Conservation (phyloP, 2,113 vertebrate genomes). For the Otolemur garnettii region DNA sequence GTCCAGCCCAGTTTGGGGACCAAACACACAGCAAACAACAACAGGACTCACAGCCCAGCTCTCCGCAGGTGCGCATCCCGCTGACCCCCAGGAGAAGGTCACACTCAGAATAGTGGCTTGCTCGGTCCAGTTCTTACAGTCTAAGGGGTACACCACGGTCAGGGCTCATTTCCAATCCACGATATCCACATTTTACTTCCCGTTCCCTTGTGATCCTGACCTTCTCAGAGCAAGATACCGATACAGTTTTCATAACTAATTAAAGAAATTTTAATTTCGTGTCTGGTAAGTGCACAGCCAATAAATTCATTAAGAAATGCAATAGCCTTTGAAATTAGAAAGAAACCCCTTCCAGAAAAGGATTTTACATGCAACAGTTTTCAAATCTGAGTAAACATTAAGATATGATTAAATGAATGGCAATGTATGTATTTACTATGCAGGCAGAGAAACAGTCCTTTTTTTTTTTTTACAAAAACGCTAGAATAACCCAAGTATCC, state of each 20-base stretch:
- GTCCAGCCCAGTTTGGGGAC: neutral
- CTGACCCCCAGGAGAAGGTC: neutral
- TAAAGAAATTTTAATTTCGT: neutral
- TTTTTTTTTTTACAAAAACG: slow-evolving; percentile 37
- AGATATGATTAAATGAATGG: neutral
- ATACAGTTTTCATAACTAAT: slow-evolving; percentile 22
- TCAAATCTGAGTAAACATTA: slow-evolving; percentile 39
- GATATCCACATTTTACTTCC: neutral
- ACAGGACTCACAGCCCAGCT: neutral
- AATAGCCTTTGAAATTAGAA: slow-evolving; percentile 46
- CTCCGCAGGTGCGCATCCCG: neutral
- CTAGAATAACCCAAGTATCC: neutral
- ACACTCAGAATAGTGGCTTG: neutral
- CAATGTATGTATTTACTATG: neutral
- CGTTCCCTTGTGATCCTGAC: neutral
- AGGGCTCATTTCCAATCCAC: neutral
- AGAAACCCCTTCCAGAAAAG: slow-evolving; percentile 28
- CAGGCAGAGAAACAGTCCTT: neutral
- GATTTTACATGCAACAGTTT: slow-evolving; percentile 4
- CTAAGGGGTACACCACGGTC: neutral
- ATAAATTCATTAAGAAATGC: slow-evolving; percentile 52
- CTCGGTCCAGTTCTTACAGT: neutral
- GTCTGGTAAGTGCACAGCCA: neutral
- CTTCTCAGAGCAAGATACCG: neutral
- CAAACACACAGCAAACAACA: neutral